A percentile compares a stretch with the other conserved stretches of the same genome.
Evolutionary conservation across 2,797 vertebrate genomes (phyloP).

Genomic region (Rhynchotus rufescens): DNA sequence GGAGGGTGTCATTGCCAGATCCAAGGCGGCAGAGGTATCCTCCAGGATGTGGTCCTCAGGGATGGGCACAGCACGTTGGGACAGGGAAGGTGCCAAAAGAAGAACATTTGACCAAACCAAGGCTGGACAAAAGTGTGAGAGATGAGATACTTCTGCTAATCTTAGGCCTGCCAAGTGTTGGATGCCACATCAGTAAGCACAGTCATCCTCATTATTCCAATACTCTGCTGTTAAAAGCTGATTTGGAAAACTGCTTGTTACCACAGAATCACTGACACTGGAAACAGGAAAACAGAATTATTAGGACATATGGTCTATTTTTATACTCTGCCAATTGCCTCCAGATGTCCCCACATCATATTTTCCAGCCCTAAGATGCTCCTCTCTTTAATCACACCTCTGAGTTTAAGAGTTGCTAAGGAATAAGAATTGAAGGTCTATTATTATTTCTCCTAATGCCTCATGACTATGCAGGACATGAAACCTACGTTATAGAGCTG

Average conservation of each 20-base stretch:
- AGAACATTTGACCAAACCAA: not conserved
- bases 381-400: not conserved
- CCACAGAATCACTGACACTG: not conserved
- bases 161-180: not conserved
- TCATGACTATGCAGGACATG: not conserved
- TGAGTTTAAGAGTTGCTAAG: not conserved
- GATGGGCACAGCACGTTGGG: accelerated
- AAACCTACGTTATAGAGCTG: not conserved
- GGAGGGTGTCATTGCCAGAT: not conserved
- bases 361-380: not conserved
- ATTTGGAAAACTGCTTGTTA: not conserved
- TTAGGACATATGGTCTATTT: not conserved
- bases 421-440: not conserved
- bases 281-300: not conserved
- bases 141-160: not conserved
- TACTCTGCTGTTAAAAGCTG: slow-evolving; percentile 16
- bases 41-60: not conserved
- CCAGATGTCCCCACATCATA: slow-evolving; percentile 26
- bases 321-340: not conserved
- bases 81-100: accelerated
- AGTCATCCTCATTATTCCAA: not conserved
- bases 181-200: accelerated
- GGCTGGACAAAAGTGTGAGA: accelerated
- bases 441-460: not conserved
- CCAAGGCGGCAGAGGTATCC: not conserved